Conservation (phyloP, 2,797 vertebrate species). For the Pagetopsis macropterus region DNA sequence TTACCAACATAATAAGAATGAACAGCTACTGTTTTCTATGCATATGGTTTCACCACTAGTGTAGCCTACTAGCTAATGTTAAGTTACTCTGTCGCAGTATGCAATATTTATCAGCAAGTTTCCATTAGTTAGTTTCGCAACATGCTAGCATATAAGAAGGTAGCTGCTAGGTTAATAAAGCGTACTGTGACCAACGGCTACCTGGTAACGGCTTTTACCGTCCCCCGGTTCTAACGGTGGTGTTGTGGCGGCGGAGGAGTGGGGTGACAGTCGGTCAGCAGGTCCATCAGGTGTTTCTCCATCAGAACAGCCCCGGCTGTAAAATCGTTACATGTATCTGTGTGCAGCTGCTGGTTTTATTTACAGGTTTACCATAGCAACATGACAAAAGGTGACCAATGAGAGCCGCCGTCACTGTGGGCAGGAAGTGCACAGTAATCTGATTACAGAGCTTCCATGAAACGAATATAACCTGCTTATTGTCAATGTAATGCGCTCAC, state of each 20-base stretch:
- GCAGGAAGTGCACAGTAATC: constrained; percentile 23
- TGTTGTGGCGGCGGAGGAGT: not conserved
- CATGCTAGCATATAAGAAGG: not conserved
- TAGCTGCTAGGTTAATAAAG: not conserved
- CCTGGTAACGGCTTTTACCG: constrained; percentile 17
- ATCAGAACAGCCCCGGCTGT: constrained; percentile 27
- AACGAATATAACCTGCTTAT: not conserved
- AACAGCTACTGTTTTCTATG: not conserved
- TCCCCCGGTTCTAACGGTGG: constrained; percentile 4
- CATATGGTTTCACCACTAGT: not conserved
- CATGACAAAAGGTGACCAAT: constrained; percentile 56
- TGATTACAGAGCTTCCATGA: constrained; percentile 27
- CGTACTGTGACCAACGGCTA: not conserved
- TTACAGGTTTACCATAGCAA: not conserved
- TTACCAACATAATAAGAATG: not conserved
- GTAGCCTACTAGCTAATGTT: not conserved
- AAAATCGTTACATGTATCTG: not conserved
- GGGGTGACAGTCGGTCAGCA: constrained; percentile 15
- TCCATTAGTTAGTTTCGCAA: not conserved
- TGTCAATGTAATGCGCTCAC: not conserved
- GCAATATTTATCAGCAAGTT: not conserved
- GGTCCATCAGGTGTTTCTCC: constrained; percentile 11
- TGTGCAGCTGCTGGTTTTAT: not conserved
- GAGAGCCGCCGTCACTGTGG: constrained; percentile 28
- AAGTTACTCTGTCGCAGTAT: not conserved